Conservation (phyloP, 2,888 invertebrate species). For the Tenthredo distinguenda region DNA sequence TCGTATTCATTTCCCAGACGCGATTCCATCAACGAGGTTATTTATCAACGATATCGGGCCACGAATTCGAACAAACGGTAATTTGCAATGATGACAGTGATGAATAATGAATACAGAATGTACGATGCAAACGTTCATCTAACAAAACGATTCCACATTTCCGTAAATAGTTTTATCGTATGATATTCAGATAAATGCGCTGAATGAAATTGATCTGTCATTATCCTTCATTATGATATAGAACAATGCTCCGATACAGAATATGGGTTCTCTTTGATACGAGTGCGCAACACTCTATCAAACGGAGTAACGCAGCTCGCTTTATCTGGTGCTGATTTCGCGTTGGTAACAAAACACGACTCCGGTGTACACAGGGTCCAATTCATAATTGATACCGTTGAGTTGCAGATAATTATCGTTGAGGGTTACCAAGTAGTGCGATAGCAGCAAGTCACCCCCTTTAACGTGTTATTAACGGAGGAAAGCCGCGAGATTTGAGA, state of each 20-base stretch:
- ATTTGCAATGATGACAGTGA: neutral
- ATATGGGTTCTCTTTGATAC: neutral
- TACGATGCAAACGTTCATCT: neutral
- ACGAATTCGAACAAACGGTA: neutral
- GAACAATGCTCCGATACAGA: neutral
- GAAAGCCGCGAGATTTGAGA: neutral
- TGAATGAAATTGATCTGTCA: neutral
- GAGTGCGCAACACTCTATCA: neutral
- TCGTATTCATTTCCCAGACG: neutral
- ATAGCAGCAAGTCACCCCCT: conserved; percentile 11
- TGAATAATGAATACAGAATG: neutral
- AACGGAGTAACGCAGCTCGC: neutral
- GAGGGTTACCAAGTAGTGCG: conserved; percentile 24
- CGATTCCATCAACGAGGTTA: neutral
- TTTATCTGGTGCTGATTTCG: conserved; percentile 30
- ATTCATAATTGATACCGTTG: conserved; percentile 42
- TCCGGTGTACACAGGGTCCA: conserved; percentile 1
- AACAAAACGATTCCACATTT: neutral
- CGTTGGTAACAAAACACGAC: neutral
- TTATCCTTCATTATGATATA: neutral
- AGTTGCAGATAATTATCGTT: conserved; percentile 29
- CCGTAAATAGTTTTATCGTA: neutral
- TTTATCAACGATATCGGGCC: neutral
- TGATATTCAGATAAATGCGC: neutral
- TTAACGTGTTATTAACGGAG: conserved; percentile 16